Evolutionary conservation across 2,113 vertebrate species (phyloP), one percentile per base, ranked within the genome.

Genomic region (Calidris pugnax): DNA sequence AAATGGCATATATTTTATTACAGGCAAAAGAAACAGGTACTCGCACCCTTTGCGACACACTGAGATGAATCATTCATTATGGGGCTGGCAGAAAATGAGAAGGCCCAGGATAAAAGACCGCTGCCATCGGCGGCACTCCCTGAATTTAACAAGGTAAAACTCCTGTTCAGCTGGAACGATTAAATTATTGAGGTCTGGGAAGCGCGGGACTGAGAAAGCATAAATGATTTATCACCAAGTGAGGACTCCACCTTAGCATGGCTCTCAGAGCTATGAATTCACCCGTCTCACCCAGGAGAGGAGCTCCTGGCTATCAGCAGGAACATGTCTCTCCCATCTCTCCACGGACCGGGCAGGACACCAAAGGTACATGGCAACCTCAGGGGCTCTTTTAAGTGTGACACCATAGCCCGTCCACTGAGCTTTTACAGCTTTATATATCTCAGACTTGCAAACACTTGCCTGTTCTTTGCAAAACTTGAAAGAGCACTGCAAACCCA

Each of bases 91-190:
- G 79, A 90, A 96, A 96, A 94, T 26, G 47, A 96, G 85, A 85
- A 86, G 76, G 76, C 92, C 92, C 84, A 68, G 79, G n/a, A 94
- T 90, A 81, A 95, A 96, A 94, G 85, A 80, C 82, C 89, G 43
- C 63, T 88, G 63, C 85, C 68, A 77, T 73, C 77, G 77, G 63
- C 51, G 50, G 41, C 72, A 63, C 59, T 95, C 86, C 75, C 88
- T 84, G 76, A 66, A 84, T 96, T 94, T 93, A 96, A 95, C 79
- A 95, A 94, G 85, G 79, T 90, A 93, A 86, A 93, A 88, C 64
- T 93, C 63, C 55, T 81, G 57, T 93, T 95, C 90, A 78, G 68
- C 51, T 93, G 88, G 63, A 95, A 88, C 7, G 3, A 73, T 86
- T 68, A 86, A 93, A 88, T 93, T 88, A 86, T 86, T 7, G 12